Percentiles rank a stretch among this genome's conserved stretches.
phyloP scores from a whole-genome alignment of 2,888 invertebrate species.

The Platycnemis pennipes region DNA sequence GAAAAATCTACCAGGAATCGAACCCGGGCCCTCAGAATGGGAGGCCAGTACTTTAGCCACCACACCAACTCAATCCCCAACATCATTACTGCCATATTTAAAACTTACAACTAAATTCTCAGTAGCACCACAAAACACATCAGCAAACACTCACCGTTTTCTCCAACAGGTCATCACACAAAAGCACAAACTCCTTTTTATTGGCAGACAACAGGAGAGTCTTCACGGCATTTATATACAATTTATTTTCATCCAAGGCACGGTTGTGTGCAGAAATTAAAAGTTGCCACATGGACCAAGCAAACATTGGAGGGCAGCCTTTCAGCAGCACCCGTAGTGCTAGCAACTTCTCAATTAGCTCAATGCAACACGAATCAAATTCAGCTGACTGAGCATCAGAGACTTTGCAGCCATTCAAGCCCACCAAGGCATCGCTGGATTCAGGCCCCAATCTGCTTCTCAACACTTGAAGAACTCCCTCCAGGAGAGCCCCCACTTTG shows the following conservation, averaged over 20 bases:
- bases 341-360: background rate
- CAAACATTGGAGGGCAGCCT: background rate
- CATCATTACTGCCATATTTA: too few relatives aligned
- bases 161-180: slow-evolving; percentile 3
- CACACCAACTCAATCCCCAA: too few relatives aligned
- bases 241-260: background rate
- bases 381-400: background rate
- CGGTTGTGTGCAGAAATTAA: background rate
- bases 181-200: slow-evolving; percentile 37
- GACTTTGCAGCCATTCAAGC: too few relatives aligned
- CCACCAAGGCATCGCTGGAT: background rate
- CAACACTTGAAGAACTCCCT: background rate
- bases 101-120: too few relatives aligned
- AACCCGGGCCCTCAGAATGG: too few relatives aligned
- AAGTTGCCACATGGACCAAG: slow-evolving; percentile 10
- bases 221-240: background rate
- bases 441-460: background rate
- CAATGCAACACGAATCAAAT: slow-evolving; percentile 4
- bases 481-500: background rate
- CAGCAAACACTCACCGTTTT: background rate
- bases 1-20: too few relatives aligned
- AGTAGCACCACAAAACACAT: background rate
- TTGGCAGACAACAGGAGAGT: background rate
- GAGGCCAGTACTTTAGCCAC: too few relatives aligned
- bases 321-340: background rate